Percentiles rank a stretch among this genome's conserved stretches.
These are phyloP conservation scores for Stercorarius parasiticus DNA, from an alignment of 2,113 vertebrate species.

Conservation along the genomic window DNA sequence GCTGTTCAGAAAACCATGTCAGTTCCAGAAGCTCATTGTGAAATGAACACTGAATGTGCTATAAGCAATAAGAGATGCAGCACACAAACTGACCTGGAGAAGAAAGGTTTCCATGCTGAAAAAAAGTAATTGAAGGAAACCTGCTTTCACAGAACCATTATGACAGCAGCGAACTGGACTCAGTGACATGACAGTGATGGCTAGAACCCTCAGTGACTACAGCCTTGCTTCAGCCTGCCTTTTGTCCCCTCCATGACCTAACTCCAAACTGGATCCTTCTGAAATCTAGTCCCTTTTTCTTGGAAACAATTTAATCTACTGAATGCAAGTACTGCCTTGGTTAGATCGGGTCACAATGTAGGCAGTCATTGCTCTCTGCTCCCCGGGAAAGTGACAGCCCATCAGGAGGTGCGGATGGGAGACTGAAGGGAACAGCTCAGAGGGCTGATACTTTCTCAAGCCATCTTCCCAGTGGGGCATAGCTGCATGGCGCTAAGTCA, in stretches of 20 bases:
- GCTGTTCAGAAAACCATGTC: not conserved
- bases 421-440: not conserved
- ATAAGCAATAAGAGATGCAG: not conserved
- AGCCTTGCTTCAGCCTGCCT: not conserved
- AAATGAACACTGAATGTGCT: not conserved
- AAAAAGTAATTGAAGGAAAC: not conserved
- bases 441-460: not conserved
- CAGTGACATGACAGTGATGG: not conserved
- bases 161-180: not conserved
- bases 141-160: not conserved
- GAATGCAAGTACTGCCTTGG: not conserved
- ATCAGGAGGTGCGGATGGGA: not conserved
- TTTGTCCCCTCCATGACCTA: not conserved
- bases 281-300: not conserved
- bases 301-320: not conserved
- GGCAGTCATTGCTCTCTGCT: not conserved
- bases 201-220: not conserved
- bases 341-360: not conserved
- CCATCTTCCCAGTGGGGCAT: not conserved
- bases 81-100: not conserved
- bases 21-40: not conserved
- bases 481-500: rapidly evolving
- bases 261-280: not conserved
- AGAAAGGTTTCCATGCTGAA: not conserved
- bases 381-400: not conserved